A percentile compares a stretch with the other conserved stretches of the same genome.
phyloP scores from a whole-genome alignment of 2,888 invertebrate species.

The Alentia gelatinosa region DNA sequence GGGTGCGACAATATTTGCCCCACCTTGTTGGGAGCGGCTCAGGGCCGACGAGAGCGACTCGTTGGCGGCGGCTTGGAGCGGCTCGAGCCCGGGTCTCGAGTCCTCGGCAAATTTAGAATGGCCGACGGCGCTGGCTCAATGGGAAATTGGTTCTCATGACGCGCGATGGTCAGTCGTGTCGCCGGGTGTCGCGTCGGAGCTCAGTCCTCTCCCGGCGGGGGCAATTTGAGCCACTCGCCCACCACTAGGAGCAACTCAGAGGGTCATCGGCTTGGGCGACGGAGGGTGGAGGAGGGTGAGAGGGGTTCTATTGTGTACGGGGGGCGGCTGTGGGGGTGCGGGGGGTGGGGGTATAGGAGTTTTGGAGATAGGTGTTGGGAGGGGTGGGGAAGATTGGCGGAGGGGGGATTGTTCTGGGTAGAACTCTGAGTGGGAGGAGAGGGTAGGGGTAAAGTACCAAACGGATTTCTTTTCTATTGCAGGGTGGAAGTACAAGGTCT shows the following conservation, averaged over 20 bases:
- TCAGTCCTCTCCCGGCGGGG: not conserved
- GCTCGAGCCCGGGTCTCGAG: constrained; percentile 31
- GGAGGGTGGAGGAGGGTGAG: not conserved
- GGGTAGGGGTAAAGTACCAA: not conserved
- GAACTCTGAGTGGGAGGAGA: not conserved
- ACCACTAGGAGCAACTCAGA: not conserved
- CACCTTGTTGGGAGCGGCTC: not conserved
- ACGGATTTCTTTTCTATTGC: no score
- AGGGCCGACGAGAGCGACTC: constrained; percentile 10
- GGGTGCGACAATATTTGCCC: constrained; percentile 45
- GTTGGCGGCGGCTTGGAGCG: not conserved
- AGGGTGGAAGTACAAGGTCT: not conserved
- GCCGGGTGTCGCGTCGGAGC: not conserved
- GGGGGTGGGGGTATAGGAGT: not conserved
- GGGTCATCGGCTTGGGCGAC: not conserved
- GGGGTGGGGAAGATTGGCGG: not conserved
- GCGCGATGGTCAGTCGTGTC: constrained; percentile 36
- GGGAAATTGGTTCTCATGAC: constrained; percentile 45
- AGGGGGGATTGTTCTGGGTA: not conserved
- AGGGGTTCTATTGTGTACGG: not conserved
- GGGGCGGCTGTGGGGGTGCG: not conserved
- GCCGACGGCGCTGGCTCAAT: constrained; percentile 28
- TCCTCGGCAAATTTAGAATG: constrained; percentile 49
- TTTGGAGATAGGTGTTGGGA: not conserved
- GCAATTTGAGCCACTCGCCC: not conserved